Conservation (phyloP, 1,140 invertebrate species). For the Pseudomyrmex dendroicus region DNA sequence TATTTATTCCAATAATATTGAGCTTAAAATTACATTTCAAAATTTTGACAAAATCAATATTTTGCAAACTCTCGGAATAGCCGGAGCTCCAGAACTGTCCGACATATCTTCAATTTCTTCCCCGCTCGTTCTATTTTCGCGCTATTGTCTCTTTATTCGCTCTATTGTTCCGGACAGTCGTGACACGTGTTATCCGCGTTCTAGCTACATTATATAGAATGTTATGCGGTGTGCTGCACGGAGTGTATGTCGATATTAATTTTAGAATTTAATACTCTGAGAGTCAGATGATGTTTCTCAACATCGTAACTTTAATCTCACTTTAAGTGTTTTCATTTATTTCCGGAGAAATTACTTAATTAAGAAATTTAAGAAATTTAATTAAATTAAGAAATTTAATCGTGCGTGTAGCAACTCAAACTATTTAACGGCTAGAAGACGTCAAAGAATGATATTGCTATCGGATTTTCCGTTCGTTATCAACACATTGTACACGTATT, state of each 20-base stretch:
- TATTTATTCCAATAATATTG: neutral
- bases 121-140: constrained; percentile 19
- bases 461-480: too few relatives aligned
- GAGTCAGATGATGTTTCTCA: neutral
- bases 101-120: constrained; percentile 47
- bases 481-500: too few relatives aligned
- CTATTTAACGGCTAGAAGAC: too few relatives aligned
- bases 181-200: constrained; percentile 25
- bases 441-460: too few relatives aligned
- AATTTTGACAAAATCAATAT: neutral
- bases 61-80: neutral
- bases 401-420: too few relatives aligned
- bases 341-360: too few relatives aligned
- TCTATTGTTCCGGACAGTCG: constrained; percentile 38
- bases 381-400: too few relatives aligned
- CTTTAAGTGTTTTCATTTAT: neutral
- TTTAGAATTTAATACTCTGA: constrained; percentile 23
- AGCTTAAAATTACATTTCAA: neutral
- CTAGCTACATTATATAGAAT: constrained; percentile 29
- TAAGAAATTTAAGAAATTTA: too few relatives aligned
- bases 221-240: neutral
- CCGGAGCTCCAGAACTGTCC: constrained; percentile 18
- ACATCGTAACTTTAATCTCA: neutral
- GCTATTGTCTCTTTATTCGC: constrained; percentile 39
- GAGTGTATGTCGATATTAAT: constrained; percentile 14